These are phyloP conservation scores for Drosophila neoperkinsi DNA, from an alignment of 2,888 invertebrate genomes.

Conservation along the genomic window DNA sequence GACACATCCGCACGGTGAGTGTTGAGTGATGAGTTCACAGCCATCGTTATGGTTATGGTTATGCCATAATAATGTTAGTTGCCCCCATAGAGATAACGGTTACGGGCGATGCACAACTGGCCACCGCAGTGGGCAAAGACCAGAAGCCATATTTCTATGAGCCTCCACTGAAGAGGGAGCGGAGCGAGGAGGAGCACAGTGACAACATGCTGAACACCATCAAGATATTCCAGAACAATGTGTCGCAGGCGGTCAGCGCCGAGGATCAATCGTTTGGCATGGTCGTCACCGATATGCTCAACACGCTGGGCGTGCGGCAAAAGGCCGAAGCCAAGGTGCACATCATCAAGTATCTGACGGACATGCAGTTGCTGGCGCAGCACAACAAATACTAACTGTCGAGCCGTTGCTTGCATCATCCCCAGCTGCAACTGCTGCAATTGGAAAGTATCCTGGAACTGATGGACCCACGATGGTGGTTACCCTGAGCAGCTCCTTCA, in stretches of 20 bases:
- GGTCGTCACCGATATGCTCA: constrained; percentile 83
- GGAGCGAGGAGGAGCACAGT: constrained; percentile 81
- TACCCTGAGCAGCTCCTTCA: constrained; percentile 46
- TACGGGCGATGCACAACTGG: constrained; percentile 81
- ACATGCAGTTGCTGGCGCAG: constrained; percentile 83
- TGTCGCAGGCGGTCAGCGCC: constrained; percentile 82
- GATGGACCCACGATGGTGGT: constrained; percentile 46
- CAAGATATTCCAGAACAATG: constrained; percentile 83
- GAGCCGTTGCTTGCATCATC: constrained; percentile 43
- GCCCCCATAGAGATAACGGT: constrained; percentile 77
- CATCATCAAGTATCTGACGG: constrained; percentile 83
- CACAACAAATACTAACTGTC: constrained; percentile 83
- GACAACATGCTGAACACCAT: constrained; percentile 83
- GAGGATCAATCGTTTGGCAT: constrained; percentile 83
- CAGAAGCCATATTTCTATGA: constrained; percentile 83
- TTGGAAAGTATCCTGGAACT: constrained; percentile 60
- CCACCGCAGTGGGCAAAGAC: constrained; percentile 78
- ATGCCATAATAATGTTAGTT: constrained; percentile 14
- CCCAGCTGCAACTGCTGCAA: constrained; percentile 60
- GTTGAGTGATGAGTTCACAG: background rate
- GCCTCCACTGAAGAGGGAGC: constrained; percentile 81
- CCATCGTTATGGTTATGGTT: background rate
- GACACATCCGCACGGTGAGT: constrained; percentile 82
- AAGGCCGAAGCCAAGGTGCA: constrained; percentile 84
- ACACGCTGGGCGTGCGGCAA: constrained; percentile 82